Evolutionary conservation across 92 coral and sea anemone genomes (phyloP), one percentile per base, ranked within the genome.

Genomic region (Epizoanthus scotinus): DNA sequence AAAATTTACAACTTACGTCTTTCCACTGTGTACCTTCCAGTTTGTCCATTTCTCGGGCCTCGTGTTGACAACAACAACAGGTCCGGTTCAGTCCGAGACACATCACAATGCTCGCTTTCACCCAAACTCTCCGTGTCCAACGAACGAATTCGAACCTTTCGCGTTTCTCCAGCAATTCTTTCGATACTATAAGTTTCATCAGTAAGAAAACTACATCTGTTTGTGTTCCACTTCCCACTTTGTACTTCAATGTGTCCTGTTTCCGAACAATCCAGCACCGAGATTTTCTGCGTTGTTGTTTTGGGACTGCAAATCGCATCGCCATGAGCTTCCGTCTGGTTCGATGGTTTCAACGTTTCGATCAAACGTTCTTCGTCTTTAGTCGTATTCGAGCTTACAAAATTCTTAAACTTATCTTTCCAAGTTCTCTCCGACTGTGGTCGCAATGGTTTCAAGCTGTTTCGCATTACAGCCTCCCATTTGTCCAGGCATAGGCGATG

Each of bases 391-490:
- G 87, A 78, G 44, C 71, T 91, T 7, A 92, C 60, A 13, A 92
- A 63, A 24, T 88, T 90, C 67, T 85, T 87, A 42, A 91, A 36
- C 60, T 80, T 86, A 78, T 89, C 93, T 40, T 86, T 94, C 96
- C 96, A 94, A 18, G 96, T 74, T 87, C 94, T 72, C 74, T 92
- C 90, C 50, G 87, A 86, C 19, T 81, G 88, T 27, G 88, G 92
- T 53, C 86, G 72, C 47, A 78, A 70, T 18, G 91, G 93, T 40
- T 79, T 84, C 34, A 85, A 42, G 28, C 91, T 72, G 13, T 80
- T 87, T 73, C 90, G 86, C 82, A 94, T 82, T 0, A 94, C 91
- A n/a, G 90, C 52, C 28, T 94, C 91, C 98, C 98, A 94, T 61
- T 84, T 89, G 57, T 83, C 86, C 14, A 94, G 73, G 52, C 98